A percentile compares a stretch with the other conserved stretches of the same genome.
Conservation (phyloP, 2,113 vertebrate species). For the Recurvirostra avosetta region DNA sequence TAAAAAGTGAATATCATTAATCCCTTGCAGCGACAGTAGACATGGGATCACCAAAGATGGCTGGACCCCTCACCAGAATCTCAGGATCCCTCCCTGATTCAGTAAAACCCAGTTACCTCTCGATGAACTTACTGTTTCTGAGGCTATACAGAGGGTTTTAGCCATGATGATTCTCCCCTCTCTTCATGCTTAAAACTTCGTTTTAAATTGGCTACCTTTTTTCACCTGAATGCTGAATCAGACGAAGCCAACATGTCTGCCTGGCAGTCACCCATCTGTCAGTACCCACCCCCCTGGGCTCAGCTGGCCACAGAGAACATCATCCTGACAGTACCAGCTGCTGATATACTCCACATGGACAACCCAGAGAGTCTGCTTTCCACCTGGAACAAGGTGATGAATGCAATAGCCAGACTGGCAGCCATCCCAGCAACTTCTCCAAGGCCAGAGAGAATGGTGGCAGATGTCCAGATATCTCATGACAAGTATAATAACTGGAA, state of each 20-base stretch:
- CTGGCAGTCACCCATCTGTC: slow-evolving; percentile 65
- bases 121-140: neutral
- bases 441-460: slow-evolving; percentile 82
- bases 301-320: slow-evolving; percentile 82
- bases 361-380: slow-evolving; percentile 72
- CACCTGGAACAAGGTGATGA: slow-evolving; percentile 78
- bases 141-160: neutral
- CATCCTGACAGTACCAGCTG: slow-evolving; percentile 78
- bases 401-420: slow-evolving; percentile 74
- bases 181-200: neutral
- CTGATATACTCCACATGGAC: slow-evolving; percentile 54
- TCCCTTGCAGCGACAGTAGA: neutral
- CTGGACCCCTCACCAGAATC: neutral
- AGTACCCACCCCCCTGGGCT: slow-evolving; percentile 76
- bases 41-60: neutral
- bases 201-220: neutral
- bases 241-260: slow-evolving; percentile 64
- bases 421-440: slow-evolving; percentile 69
- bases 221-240: neutral
- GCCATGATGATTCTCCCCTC: neutral
- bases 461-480: slow-evolving; percentile 80
- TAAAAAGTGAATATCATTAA: neutral
- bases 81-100: neutral
- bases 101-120: neutral
- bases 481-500: slow-evolving; percentile 58